Percentiles rank a stretch among this genome's conserved stretches.
Conservation (phyloP, 2,888 invertebrate species). For the Leptinotarsa haldemani region DNA sequence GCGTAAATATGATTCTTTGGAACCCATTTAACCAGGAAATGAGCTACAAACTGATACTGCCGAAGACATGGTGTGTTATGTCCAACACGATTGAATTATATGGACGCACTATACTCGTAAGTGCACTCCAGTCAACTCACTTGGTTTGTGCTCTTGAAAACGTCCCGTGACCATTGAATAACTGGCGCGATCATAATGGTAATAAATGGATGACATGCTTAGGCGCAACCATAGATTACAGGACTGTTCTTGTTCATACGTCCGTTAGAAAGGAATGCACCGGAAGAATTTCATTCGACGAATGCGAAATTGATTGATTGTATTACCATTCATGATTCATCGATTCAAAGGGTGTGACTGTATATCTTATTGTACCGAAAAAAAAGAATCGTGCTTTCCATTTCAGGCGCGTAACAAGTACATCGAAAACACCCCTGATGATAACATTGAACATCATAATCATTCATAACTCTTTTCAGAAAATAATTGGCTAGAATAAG, state of each 20-base stretch:
- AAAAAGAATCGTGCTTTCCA: not conserved
- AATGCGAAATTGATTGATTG: conserved; percentile 5
- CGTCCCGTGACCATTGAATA: conserved; percentile 29
- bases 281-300: conserved; percentile 14
- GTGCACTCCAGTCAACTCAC: conserved; percentile 23
- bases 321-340: conserved; percentile 13
- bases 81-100: conserved; percentile 35
- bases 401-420: too few relatives aligned
- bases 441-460: too few relatives aligned
- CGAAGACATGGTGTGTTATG: conserved; percentile 30
- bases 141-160: conserved; percentile 19
- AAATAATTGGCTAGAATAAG: too few relatives aligned
- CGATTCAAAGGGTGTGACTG: not conserved
- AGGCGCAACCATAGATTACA: conserved; percentile 22
- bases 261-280: conserved; percentile 9
- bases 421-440: too few relatives aligned
- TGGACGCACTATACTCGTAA: conserved; percentile 20
- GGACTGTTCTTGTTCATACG: conserved; percentile 7
- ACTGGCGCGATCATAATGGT: conserved; percentile 33
- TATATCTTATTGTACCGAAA: not conserved
- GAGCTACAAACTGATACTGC: conserved; percentile 18
- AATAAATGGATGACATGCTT: conserved; percentile 30
- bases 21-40: conserved; percentile 33
- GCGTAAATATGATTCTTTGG: conserved; percentile 29
- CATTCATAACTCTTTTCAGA: too few relatives aligned